These are phyloP conservation scores for Thymelicus acteon DNA, from an alignment of 2,888 invertebrate species.

Conservation along the genomic window DNA sequence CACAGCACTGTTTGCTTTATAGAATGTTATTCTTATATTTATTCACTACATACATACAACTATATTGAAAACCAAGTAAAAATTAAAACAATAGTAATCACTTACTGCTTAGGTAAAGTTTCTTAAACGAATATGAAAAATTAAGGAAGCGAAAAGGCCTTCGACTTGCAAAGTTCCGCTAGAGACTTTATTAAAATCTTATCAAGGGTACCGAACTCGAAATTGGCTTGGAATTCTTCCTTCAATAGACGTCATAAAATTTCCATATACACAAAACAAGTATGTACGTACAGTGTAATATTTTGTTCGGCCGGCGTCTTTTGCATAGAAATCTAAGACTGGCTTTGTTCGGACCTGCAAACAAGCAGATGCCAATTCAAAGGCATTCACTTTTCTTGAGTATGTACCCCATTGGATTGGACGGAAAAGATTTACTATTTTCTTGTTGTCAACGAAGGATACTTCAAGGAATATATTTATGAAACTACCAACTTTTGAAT, in stretches of 20 bases:
- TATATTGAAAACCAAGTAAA: not conserved
- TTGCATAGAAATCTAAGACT: conserved; percentile 73
- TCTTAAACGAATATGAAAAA: conserved; percentile 22
- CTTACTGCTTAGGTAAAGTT: not conserved
- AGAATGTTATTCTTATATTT: no score
- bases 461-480: conserved; percentile 19
- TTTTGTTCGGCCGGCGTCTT: conserved; percentile 66
- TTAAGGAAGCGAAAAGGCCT: conserved; percentile 14
- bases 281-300: conserved; percentile 61
- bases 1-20: no score
- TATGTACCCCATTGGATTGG: conserved; percentile 42
- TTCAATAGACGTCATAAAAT: conserved; percentile 58
- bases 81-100: not conserved
- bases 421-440: conserved; percentile 38
- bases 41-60: no score
- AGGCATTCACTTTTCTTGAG: conserved; percentile 57
- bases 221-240: conserved; percentile 58
- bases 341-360: conserved; percentile 73
- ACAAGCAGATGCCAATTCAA: conserved; percentile 68
- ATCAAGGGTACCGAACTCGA: conserved; percentile 51
- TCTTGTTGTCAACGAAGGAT: conserved; percentile 6
- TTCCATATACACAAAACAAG: conserved; percentile 70
- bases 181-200: conserved; percentile 46
- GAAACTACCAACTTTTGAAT: conserved; percentile 12
- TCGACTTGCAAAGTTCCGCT: conserved; percentile 41